phyloP scores from a whole-genome alignment of 2,797 vertebrate genomes.

The Avahi laniger region DNA sequence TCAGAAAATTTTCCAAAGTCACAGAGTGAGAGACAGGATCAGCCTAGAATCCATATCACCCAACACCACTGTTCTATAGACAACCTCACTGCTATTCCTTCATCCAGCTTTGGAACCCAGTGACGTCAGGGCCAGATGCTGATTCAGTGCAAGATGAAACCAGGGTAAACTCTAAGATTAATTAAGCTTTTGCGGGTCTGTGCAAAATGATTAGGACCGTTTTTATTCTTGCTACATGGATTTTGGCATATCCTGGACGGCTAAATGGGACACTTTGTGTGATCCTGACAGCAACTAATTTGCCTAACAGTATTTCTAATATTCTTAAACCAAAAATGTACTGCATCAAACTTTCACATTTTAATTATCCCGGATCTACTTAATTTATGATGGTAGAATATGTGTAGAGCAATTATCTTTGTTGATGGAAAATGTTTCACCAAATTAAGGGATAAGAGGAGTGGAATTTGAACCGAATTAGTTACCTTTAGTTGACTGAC shows the following conservation, averaged over 20 bases:
- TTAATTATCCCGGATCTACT: constrained; percentile 30
- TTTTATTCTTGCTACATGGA: neutral
- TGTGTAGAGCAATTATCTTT: neutral
- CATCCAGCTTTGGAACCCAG: neutral
- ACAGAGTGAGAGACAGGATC: neutral
- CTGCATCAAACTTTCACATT: neutral
- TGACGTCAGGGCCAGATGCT: constrained; percentile 63
- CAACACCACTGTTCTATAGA: neutral
- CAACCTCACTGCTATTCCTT: neutral
- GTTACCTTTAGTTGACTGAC: neutral
- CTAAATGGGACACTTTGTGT: neutral
- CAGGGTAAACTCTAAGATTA: constrained; percentile 26
- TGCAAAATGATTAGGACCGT: neutral
- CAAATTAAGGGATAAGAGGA: neutral
- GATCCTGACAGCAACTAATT: neutral
- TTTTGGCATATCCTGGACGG: neutral
- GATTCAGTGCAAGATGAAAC: constrained; percentile 82
- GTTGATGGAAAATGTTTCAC: constrained; percentile 27
- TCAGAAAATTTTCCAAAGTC: neutral
- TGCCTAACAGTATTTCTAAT: neutral
- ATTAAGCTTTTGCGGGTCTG: neutral
- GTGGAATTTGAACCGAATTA: neutral
- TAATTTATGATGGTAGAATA: neutral
- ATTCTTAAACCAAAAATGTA: neutral
- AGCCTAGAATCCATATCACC: neutral